Evolutionary conservation across 2,113 vertebrate genomes (phyloP), one percentile per base, ranked within the genome.

Genomic region (Marmota monax): DNA sequence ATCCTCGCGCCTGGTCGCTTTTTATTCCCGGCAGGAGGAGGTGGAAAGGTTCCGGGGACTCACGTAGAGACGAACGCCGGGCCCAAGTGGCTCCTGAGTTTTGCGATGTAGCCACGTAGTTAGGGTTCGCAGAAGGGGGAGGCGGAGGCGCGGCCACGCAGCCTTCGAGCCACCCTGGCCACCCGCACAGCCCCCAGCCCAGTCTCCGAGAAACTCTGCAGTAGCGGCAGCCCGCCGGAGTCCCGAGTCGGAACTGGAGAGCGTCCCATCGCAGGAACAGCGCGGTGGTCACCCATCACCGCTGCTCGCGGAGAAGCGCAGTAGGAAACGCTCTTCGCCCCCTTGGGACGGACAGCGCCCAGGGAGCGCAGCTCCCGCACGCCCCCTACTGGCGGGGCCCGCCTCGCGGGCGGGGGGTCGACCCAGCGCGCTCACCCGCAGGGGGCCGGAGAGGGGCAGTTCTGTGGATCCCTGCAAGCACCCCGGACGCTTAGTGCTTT

Each of bases 91-190:
- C 34, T 1, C 2, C 0, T 8, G 0, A 1, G 5, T 29, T 98
- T 99, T 99, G 99, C 98, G 99, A 97, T 1, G 97, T 97, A 22
- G 98, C 98, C 98, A 99, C 0, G 97, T 97, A 22, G 98, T 98
- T 98, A 99, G 98, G 99, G 99, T 34, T 99, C 99, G 99, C 99
- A 99, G 97, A 99, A 99, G 13, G 22, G 23, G 2, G 99, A 99
- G 0, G 99, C 99, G 22, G 99, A 99, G 0, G 99, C 99, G 22
- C 99, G 99, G 22, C 99, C 99, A 42, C 22, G 58, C 22, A 48
- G 22, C 32, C 73, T 20, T 17, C 7, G 12, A 48, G 32, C 22
- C 7, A 10, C 10, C 11, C 42, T 13, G 23, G 0, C 1, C 25
- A 1, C 48, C 78, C 72, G 23, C n/a, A 34, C n/a, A 4, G 61